phyloP scores from a whole-genome alignment of 2,113 vertebrate species.

The Ctenodactylus gundi region DNA sequence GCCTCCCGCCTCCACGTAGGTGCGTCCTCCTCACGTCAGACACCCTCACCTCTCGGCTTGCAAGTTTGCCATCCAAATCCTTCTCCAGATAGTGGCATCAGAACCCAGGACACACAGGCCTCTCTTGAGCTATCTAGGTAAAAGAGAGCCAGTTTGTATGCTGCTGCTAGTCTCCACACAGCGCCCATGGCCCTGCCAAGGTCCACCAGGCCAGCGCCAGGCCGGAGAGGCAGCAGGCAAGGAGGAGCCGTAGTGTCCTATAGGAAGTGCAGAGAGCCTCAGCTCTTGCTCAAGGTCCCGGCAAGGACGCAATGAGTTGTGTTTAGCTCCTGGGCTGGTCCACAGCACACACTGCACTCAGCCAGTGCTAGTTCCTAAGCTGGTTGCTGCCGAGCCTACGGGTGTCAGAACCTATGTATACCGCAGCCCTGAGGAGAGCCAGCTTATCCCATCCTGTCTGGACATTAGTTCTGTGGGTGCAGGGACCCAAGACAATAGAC shows the following conservation, averaged over 20 bases:
- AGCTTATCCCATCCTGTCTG: neutral
- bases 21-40: neutral
- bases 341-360: neutral
- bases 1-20: too few species aligned
- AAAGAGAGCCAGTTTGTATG: neutral
- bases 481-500: accelerated
- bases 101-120: neutral
- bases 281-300: neutral
- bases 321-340: too few species aligned
- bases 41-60: neutral
- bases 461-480: neutral
- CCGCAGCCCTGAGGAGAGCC: neutral
- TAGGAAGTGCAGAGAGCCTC: neutral
- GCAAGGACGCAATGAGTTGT: neutral
- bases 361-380: neutral
- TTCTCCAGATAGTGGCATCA: neutral
- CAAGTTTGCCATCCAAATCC: neutral
- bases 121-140: neutral
- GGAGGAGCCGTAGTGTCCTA: neutral
- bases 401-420: neutral
- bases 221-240: neutral
- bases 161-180: neutral
- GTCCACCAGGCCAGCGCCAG: neutral
- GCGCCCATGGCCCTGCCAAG: too few species aligned
- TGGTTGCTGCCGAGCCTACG: too few species aligned